Conservation (phyloP, 2,113 vertebrate genomes). For the Mirounga angustirostris region DNA sequence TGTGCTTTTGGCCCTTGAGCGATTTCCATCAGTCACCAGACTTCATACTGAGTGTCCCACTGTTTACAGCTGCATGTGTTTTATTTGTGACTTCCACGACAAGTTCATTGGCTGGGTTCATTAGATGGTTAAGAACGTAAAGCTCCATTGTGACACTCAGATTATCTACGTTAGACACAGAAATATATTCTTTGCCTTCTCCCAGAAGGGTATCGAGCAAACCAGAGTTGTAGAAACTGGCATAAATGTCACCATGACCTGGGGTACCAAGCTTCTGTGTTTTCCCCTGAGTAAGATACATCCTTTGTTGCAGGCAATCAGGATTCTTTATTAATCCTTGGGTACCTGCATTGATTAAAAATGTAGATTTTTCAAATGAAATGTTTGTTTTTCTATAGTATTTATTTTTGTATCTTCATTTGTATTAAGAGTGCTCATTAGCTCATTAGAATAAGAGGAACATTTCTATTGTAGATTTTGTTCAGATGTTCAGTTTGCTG, state of each 20-base stretch:
- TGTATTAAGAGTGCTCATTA: constrained; percentile 99
- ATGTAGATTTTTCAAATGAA: constrained; percentile 95
- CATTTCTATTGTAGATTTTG: constrained; percentile 93
- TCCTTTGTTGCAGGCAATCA: constrained; percentile 93
- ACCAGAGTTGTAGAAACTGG: constrained; percentile 95
- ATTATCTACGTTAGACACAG: constrained; percentile 98
- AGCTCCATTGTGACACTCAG: constrained; percentile 97
- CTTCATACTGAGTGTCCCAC: constrained; percentile 94
- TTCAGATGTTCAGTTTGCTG: constrained; percentile 98
- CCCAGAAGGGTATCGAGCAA: constrained; percentile 92
- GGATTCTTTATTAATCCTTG: constrained; percentile 96
- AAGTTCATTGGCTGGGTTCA: constrained; percentile 95
- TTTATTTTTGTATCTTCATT: constrained; percentile 97
- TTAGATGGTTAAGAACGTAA: constrained; percentile 95
- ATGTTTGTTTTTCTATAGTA: constrained; percentile 96
- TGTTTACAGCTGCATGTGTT: constrained; percentile 97
- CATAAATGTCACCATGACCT: constrained; percentile 96
- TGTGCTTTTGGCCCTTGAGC: constrained; percentile 98
- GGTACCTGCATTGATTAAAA: constrained; percentile 99
- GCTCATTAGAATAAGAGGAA: constrained; percentile 98
- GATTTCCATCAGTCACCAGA: constrained; percentile 95
- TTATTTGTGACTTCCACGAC: constrained; percentile 99
- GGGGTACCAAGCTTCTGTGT: constrained; percentile 96
- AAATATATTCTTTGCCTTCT: constrained; percentile 95
- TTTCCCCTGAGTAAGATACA: constrained; percentile 91